phyloP scores from a whole-genome alignment of 2,113 vertebrate species.

The Castor canadensis region DNA sequence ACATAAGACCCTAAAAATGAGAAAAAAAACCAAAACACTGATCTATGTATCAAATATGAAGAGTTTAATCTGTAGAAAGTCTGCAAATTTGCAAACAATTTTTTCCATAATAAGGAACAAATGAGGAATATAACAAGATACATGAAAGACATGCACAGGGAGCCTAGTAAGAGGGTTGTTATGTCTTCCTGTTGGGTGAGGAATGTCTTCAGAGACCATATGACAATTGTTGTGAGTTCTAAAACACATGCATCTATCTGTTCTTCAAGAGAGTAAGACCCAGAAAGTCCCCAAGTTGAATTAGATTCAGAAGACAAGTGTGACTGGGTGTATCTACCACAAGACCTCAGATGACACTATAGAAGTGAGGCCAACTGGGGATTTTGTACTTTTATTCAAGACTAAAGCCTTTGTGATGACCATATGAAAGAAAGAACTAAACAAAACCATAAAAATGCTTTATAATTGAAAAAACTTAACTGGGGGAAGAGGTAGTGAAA shows the following conservation, averaged over 20 bases:
- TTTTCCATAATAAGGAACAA: neutral
- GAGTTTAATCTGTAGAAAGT: neutral
- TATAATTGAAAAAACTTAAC: neutral
- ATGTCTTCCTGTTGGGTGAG: neutral
- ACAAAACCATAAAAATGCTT: neutral
- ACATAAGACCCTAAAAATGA: neutral
- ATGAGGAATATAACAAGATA: neutral
- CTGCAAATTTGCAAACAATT: neutral
- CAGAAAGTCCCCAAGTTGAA: neutral
- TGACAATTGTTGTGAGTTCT: neutral
- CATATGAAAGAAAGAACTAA: neutral
- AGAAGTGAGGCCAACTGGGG: neutral
- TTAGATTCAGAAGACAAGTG: neutral
- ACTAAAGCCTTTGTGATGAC: neutral
- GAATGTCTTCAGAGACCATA: neutral
- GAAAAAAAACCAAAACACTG: neutral
- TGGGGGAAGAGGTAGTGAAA: neutral
- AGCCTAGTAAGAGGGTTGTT: neutral
- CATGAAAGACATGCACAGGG: neutral
- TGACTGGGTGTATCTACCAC: accelerated
- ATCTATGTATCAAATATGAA: neutral
- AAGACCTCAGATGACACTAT: neutral
- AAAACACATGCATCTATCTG: neutral
- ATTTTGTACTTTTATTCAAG: neutral
- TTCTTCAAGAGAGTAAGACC: neutral